Evolutionary conservation across 2,797 vertebrate genomes (phyloP), one percentile per base, ranked within the genome.

Genomic region (Gallinago nigripennis): DNA sequence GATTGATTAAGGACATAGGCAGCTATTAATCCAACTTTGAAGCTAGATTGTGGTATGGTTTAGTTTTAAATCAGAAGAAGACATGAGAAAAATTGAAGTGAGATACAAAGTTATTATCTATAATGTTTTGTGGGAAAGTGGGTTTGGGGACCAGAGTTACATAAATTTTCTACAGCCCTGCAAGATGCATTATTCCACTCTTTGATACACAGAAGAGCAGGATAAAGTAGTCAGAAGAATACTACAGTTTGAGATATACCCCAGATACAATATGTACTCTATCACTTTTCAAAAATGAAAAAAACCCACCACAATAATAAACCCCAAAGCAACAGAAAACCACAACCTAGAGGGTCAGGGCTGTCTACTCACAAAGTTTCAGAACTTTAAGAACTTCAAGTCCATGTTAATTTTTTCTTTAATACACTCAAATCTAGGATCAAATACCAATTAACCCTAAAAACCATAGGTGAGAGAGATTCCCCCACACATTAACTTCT

Each of bases 381-480:
- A 66, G 23, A 78, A 43, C 6, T 70, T 78, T 2, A 51, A 16
- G 65, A 60, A 25, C 19, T 35, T 64, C 20, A 61, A 48, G 3
- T 23, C 15, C 7, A 2, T 8, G 7, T 31, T 23, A 64, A 12
- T 51, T 53, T 50, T 10, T 15, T 48, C 8, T n/a, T 19, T 13
- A 39, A 9, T 19, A 66, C 12, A 11, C 17, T 54, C 19, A 66
- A 28, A 28, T 71, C 12, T 23, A 66, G 15, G 10, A 28, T n/a
- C n/a, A 73, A 75, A 45, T 16, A 35, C 2, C 28, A 30, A 58
- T 16, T 41, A 70, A 53, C 12, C 11, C 14, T 41, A 65, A 64
- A 53, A 25, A 11, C 0, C 11, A 35, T 8, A 28, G 2, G 61
- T 12, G 1, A 54, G 12, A 46, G 2, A 16, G 8, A 7, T 21